Percentiles rank a stretch among this genome's conserved stretches.
These are phyloP conservation scores for Enteromius thamalakanensis DNA, from an alignment of 2,797 vertebrate species.

Conservation along the genomic window DNA sequence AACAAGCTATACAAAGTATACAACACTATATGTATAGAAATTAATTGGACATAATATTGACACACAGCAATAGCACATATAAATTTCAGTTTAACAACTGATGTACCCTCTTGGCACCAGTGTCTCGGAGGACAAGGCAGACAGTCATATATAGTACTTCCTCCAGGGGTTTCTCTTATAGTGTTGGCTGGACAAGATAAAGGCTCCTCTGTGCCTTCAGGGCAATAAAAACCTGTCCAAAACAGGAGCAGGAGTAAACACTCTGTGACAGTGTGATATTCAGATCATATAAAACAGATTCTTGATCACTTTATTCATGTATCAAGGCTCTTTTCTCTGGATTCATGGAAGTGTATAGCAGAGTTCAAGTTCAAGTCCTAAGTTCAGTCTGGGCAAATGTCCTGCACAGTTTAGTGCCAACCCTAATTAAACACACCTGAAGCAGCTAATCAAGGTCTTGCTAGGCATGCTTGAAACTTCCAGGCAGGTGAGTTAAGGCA, in stretches of 20 bases:
- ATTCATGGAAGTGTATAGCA: background rate
- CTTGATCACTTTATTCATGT: background rate
- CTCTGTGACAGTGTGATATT: background rate
- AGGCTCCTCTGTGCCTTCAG: constrained; percentile 79
- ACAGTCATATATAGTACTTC: constrained; percentile 79
- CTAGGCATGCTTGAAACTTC: too few relatives aligned
- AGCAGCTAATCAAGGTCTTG: too few relatives aligned
- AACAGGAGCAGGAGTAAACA: constrained; percentile 11
- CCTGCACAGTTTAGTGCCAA: too few relatives aligned
- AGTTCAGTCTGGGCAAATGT: too few relatives aligned
- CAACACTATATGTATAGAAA: background rate
- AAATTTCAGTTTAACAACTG: background rate
- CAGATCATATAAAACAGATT: background rate
- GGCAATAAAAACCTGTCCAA: constrained; percentile 86
- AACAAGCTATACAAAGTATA: background rate
- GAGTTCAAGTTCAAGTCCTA: too few relatives aligned
- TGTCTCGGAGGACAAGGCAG: constrained; percentile 79
- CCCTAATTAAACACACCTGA: too few relatives aligned
- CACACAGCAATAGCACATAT: background rate
- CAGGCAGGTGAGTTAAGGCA: too few relatives aligned
- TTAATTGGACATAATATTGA: background rate
- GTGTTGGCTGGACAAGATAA: constrained; percentile 83
- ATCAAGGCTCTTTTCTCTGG: background rate
- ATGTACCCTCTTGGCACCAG: constrained; percentile 88
- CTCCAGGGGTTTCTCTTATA: constrained; percentile 75